These are phyloP conservation scores for Vanacampus margaritifer DNA, from an alignment of 2,113 vertebrate species.

Conservation along the genomic window DNA sequence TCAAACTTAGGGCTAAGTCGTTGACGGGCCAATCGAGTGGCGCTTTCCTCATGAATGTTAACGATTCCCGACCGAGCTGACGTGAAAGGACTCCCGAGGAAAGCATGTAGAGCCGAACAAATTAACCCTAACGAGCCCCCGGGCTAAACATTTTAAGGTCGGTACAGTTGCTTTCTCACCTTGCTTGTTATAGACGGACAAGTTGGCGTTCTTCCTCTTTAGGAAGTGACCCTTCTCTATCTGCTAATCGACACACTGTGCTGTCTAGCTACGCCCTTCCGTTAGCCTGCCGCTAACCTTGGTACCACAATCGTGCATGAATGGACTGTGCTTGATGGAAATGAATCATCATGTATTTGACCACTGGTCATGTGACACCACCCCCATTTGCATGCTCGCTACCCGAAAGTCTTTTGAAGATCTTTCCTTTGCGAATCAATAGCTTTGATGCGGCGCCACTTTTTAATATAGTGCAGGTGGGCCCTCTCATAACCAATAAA, in stretches of 20 bases:
- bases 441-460: constrained; percentile 24
- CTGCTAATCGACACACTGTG: not conserved
- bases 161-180: not conserved
- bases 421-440: constrained; percentile 24
- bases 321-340: no score
- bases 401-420: constrained; percentile 28
- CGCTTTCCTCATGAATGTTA: not conserved
- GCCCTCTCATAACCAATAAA: constrained; percentile 29
- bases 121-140: not conserved
- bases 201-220: not conserved
- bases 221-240: not conserved
- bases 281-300: not conserved
- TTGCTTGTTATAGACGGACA: not conserved
- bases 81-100: not conserved
- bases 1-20: not conserved
- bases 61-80: not conserved
- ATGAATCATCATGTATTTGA: no score
- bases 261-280: not conserved
- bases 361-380: not conserved
- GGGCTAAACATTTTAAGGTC: not conserved
- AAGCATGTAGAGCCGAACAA: not conserved
- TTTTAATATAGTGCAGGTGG: constrained; percentile 27
- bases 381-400: constrained; percentile 22
- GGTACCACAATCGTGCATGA: not conserved
- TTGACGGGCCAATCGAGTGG: not conserved